Evolutionary conservation across 2,797 vertebrate species (phyloP), one percentile per base, ranked within the genome.

Genomic region (Smutsia gigantea): DNA sequence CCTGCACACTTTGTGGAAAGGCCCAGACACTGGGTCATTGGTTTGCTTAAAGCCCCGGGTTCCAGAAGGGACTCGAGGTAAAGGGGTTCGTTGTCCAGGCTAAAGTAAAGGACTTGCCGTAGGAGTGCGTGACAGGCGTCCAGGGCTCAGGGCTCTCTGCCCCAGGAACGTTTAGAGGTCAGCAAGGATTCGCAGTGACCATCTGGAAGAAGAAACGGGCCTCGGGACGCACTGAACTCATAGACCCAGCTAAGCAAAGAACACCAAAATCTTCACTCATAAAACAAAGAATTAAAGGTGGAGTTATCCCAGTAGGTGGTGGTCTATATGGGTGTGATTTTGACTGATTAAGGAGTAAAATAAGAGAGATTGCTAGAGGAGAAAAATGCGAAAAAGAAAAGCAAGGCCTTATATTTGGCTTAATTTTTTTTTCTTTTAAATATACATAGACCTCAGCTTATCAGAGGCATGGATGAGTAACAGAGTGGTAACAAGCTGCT

Each of bases 261-360:
- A 88, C 90, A 19, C 10, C 51, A 72, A 77, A 31, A 42, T 57
- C 71, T 61, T 87, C 66, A 71, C 63, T 61, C 92, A 18, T 87
- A 34, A 78, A 86, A 51, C 37, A 46, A 94, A 86, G 27, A 95
- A 75, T 74, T 81, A 94, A 95, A 93, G 27, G 77, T 42, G 46
- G 37, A 63, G n/a, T 68, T 90, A 46, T 68, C 46, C 68, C 49
- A 72, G 49, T 13, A 87, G 19, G 55, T n/a, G 19, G 55, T n/a
- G 18, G n/a, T 92, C 71, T 79, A 3, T 14, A 42, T 88, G 86
- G 27, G 53, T 66, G 29, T 74, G 37, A 61, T 57, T 91, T 93
- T 94, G 77, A 69, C 83, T 90, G 82, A 75, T 61, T 92, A 57
- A 94, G 81, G 18, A 71, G 14, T 78, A 83, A 92, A 81, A 82